Base-by-base conservation (phyloP, 2,888 invertebrate genomes). In the Crepidodera aurea region DNA sequence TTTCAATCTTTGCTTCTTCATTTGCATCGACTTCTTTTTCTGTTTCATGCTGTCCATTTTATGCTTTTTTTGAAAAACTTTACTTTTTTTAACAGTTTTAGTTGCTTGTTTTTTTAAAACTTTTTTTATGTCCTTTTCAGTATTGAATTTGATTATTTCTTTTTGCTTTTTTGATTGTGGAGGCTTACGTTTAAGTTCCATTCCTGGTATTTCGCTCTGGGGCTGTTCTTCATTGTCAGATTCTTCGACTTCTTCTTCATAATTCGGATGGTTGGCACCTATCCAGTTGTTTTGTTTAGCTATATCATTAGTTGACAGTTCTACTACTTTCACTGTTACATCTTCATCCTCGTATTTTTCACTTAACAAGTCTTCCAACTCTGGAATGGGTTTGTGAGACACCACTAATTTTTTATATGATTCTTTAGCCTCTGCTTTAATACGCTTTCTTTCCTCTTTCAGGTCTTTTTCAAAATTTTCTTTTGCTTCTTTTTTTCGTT, bases 321-420 rank as follows among this genome's bases (percentile, higher is more conserved):
- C 91, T 0, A 90, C 85, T 62, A 93, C 89, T 83, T 90, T 91
- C 0, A 93, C 91, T 68, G 89, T 90, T 0, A 91, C 91, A 77
- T 90, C 88, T 34, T 89, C 89, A 71, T 90, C 88, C 78, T 92
- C 88, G 79, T 90, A 91, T 73, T 91, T 89, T 42, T 90, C 87
- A 71, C 87, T 84, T 3, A 90, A 79, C 54, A 90, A 79, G 71
- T 90, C 84, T 75, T 90, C 88, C 67, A 90, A 79, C 74, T 90
- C 90, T 39, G 90, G 90, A 67, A 90, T 83, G 0, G 89, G 88
- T 51, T 88, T 85, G 73, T 86, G 88, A 0, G 91, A 89, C n/a
- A 89, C 85, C 4, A 91, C 86, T 48, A 91, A 81, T 69, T 90
- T 89, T 75, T 90, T 91, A 70, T 90, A 89, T 4, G 89, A 87